Evolutionary conservation across 2,113 vertebrate genomes (phyloP).

Genomic region (Tragelaphus scriptus): DNA sequence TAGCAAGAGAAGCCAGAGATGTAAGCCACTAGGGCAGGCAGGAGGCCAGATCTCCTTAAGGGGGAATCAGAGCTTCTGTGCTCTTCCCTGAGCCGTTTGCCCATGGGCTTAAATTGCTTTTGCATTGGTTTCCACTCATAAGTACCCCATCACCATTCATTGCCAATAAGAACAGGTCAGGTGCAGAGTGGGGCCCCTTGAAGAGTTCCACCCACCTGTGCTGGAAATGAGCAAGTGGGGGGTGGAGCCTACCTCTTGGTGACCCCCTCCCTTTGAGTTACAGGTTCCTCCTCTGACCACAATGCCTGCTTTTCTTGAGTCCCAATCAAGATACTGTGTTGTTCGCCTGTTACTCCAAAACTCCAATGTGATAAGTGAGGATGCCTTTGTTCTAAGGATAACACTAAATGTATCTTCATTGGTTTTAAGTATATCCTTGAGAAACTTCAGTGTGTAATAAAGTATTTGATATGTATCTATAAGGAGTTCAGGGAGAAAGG

Average conservation of each 20-base stretch:
- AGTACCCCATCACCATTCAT: neutral
- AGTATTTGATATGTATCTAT: neutral
- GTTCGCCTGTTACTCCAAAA: neutral
- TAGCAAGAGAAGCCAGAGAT: neutral
- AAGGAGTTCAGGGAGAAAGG: neutral
- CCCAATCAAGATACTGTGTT: neutral
- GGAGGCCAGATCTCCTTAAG: neutral
- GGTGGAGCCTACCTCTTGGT: fast-evolving
- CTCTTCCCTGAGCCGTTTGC: neutral
- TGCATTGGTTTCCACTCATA: neutral
- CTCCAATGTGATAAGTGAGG: neutral
- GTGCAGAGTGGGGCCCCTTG: neutral
- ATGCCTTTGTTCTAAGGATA: neutral
- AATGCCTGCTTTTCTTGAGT: neutral
- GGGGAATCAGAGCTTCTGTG: neutral
- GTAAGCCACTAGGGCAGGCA: neutral
- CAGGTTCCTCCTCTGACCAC: neutral
- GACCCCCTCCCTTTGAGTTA: fast-evolving
- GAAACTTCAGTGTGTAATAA: neutral
- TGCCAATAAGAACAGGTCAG: neutral
- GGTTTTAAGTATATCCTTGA: neutral
- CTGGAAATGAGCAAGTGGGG: neutral
- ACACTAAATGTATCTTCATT: neutral
- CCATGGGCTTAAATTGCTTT: neutral
- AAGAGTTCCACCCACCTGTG: neutral